Conservation (phyloP, 2,113 vertebrate genomes). For the Sphyrna mokarran region DNA sequence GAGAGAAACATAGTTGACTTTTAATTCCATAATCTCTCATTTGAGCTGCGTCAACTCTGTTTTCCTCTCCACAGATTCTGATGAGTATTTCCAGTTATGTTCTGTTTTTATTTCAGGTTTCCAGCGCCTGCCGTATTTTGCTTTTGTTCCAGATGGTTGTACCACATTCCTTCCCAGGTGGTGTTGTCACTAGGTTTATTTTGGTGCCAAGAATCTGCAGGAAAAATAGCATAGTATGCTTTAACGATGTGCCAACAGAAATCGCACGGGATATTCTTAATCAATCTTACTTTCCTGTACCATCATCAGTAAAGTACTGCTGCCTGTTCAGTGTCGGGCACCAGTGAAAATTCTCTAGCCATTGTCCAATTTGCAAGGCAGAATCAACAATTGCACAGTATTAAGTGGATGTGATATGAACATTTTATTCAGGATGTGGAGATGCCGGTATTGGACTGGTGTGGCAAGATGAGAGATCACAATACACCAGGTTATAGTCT, state of each 20-base stretch:
- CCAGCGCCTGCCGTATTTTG: neutral
- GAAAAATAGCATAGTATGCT: neutral
- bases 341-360: neutral
- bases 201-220: neutral
- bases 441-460: no score
- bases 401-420: neutral
- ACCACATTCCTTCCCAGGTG: neutral
- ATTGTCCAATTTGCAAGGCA: neutral
- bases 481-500: no score
- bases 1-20: no score
- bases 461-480: no score
- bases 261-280: neutral
- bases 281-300: neutral
- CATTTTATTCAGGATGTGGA: no score
- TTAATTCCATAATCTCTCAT: no score
- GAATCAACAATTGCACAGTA: neutral
- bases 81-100: neutral
- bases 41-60: neutral
- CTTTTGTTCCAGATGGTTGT: neutral
- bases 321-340: neutral
- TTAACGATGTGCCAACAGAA: neutral
- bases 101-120: neutral
- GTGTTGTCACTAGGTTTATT: neutral
- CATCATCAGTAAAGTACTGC: neutral
- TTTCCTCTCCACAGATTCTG: neutral